Base-by-base conservation (phyloP, 2,113 vertebrate species). In the Chloroceryle aenea region DNA sequence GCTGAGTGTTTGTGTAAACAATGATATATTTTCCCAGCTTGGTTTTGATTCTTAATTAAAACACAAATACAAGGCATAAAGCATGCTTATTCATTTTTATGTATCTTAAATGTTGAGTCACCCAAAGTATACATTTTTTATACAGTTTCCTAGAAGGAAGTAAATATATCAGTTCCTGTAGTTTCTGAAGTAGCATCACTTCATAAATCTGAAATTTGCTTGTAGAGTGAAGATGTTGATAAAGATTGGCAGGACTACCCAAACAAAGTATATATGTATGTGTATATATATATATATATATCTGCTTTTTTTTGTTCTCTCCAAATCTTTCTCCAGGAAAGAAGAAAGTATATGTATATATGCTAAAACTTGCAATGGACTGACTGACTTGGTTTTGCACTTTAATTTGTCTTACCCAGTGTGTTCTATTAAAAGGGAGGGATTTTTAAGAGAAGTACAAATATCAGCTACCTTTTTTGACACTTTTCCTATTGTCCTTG, bases 31-130 rank as follows among this genome's bases (percentile, higher is more conserved):
- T 95, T 87, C 61, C 76, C 64, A 78, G 43, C 52, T 90, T 94
- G 89, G 73, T 61, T 95, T 91, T 87, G 61, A 79, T 71, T 87
- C 89, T 92, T 80, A 95, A 87, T 94, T 95, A 95, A 91, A 94
- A 89, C 55, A 84, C 15, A 89, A 84, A 90, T 63, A 77, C 38
- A 52, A 79, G 40, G 58, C 40, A 95, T 87, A 94, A 93, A 85
- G 43, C 40, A 80, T 50, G 38, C 53, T 94, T 81, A 82, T 21
- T 92, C 93, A 91, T 92, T 95, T 95, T 97, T 89, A 96, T 95
- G 69, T 52, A 56, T 29, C 38, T 53, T 87, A 69, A 78, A 91
- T 75, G 77, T 71, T 93, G 83, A 68, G 76, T 14, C 32, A 68
- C 30, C 75, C 52, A 61, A 68, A 68, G 20, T 78, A 89, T 95